These are phyloP conservation scores for Brachionichthys hirsutus DNA, from an alignment of 2,113 vertebrate species.

Conservation along the genomic window DNA sequence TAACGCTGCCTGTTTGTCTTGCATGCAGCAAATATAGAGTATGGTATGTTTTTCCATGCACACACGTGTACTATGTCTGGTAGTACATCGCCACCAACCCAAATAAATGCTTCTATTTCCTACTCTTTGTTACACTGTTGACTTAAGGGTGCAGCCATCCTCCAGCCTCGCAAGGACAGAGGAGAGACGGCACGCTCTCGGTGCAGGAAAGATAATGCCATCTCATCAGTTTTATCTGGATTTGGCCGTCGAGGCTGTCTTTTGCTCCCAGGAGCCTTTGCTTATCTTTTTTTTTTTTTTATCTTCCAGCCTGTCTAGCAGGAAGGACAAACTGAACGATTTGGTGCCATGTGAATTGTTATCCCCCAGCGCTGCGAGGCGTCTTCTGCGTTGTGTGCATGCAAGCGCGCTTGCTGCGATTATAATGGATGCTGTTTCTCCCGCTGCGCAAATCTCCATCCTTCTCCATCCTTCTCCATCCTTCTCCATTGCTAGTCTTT, in stretches of 20 bases:
- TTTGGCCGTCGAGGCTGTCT: conserved; percentile 44
- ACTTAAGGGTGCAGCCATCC: not conserved
- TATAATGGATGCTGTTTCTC: too few relatives aligned
- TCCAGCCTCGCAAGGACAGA: not conserved
- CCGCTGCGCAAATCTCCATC: conserved; percentile 25
- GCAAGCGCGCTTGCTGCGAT: not conserved
- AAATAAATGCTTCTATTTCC: not conserved
- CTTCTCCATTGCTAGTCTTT: conserved; percentile 22
- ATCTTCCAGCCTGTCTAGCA: conserved; percentile 23
- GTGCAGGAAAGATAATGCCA: conserved; percentile 27
- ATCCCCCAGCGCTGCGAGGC: not conserved
- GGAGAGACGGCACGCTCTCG: not conserved
- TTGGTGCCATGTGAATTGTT: conserved; percentile 11
- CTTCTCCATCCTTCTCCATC: not conserved
- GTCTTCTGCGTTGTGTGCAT: not conserved
- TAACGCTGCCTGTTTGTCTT: too few relatives aligned
- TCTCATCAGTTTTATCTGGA: conserved; percentile 52
- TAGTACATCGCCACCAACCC: too few relatives aligned
- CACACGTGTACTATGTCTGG: too few relatives aligned
- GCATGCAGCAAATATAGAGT: too few relatives aligned
- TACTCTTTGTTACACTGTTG: not conserved
- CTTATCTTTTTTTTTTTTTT: conserved; percentile 18
- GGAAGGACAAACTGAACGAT: conserved; percentile 26
- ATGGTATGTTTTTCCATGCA: too few relatives aligned
- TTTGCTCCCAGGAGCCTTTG: conserved; percentile 29